phyloP scores from a whole-genome alignment of 1,140 invertebrate species.

The Doryteuthis pealeii region DNA sequence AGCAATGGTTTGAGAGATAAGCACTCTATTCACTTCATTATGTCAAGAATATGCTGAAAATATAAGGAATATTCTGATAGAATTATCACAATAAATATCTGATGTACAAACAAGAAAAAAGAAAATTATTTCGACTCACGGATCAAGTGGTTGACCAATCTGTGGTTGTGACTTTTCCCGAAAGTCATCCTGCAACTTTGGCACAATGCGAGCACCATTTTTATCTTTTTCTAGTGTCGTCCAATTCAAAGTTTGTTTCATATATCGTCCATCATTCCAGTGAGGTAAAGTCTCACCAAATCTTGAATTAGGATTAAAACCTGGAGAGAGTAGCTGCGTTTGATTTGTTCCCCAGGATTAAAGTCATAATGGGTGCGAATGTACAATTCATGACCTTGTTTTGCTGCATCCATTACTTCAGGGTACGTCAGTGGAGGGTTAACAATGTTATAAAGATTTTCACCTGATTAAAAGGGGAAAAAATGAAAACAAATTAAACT shows the following conservation, averaged over 20 bases:
- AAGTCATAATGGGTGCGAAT: slow-evolving; percentile 50
- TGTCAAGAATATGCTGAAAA: too few relatives aligned
- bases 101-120: background rate
- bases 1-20: too few relatives aligned
- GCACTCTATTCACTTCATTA: too few relatives aligned
- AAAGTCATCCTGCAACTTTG: slow-evolving; percentile 56
- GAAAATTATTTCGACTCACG: slow-evolving; percentile 45
- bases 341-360: slow-evolving; percentile 49
- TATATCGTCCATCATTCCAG: slow-evolving; percentile 47
- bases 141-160: slow-evolving; percentile 56
- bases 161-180: slow-evolving; percentile 55
- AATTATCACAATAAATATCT: too few relatives aligned
- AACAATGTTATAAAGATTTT: slow-evolving; percentile 18
- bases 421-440: slow-evolving; percentile 56
- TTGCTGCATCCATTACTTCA: slow-evolving; percentile 49
- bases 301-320: slow-evolving; percentile 35
- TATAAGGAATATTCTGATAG: too few relatives aligned
- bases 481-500: too few relatives aligned
- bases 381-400: slow-evolving; percentile 53
- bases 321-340: slow-evolving; percentile 46
- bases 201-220: slow-evolving; percentile 52
- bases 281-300: slow-evolving; percentile 58
- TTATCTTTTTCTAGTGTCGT: slow-evolving; percentile 46
- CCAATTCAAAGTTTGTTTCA: slow-evolving; percentile 52
- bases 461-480: too few relatives aligned